These are phyloP conservation scores for Sycobia sp. DNA, from an alignment of 1,140 invertebrate species.

Conservation along the genomic window DNA sequence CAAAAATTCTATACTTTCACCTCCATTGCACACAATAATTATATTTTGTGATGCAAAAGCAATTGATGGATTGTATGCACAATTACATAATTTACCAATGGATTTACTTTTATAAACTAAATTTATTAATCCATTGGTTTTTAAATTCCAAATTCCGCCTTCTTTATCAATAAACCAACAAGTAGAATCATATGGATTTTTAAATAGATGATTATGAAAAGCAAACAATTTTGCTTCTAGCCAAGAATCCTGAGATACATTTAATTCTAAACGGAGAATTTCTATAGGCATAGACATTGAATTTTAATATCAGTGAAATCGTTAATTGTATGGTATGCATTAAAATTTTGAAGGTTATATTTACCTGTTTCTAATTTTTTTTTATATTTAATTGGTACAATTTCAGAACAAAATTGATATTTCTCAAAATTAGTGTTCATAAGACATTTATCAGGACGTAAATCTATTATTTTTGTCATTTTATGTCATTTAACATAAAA, in stretches of 20 bases:
- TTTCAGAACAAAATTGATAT: constrained; percentile 52
- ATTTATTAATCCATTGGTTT: constrained; percentile 36
- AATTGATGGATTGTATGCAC: constrained; percentile 52
- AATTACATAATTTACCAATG: constrained; percentile 15
- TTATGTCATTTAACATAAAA: too few species aligned
- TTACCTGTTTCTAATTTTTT: constrained; percentile 44
- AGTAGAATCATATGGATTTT: constrained; percentile 51
- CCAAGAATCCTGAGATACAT: constrained; percentile 49
- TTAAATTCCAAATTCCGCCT: constrained; percentile 47
- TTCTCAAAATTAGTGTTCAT: constrained; percentile 54
- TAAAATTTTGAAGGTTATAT: constrained; percentile 17
- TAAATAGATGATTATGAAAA: constrained; percentile 58
- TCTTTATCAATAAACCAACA: constrained; percentile 54
- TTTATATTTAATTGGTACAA: constrained; percentile 40
- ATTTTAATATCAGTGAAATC: background rate
- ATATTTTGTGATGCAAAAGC: constrained; percentile 50
- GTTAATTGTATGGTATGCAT: background rate
- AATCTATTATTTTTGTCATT: constrained; percentile 55
- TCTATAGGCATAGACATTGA: constrained; percentile 38
- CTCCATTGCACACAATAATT: constrained; percentile 45
- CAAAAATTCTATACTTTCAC: constrained; percentile 47
- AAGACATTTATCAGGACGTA: constrained; percentile 47
- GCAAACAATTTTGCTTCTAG: constrained; percentile 55
- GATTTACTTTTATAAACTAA: constrained; percentile 36
- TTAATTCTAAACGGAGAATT: constrained; percentile 47